phyloP scores from a whole-genome alignment of 1,140 invertebrate species.

The Adelges cooleyi region DNA sequence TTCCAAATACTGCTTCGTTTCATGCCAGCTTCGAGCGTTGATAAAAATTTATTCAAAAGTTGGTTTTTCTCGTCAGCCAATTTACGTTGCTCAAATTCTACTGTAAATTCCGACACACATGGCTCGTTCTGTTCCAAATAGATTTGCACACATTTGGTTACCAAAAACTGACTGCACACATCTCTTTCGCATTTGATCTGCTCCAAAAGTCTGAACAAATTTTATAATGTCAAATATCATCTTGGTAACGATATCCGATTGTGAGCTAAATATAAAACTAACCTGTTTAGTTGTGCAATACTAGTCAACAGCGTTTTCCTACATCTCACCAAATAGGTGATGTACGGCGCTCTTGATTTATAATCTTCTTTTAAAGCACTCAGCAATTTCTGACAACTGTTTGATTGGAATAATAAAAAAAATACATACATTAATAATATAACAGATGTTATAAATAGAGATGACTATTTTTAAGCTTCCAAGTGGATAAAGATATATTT shows the following conservation, averaged over 20 bases:
- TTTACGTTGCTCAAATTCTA: slow-evolving; percentile 61
- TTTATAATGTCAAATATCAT: slow-evolving; percentile 17
- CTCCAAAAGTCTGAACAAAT: slow-evolving; percentile 45
- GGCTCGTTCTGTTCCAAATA: slow-evolving; percentile 64
- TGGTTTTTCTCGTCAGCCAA: slow-evolving; percentile 74
- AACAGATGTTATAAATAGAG: too few relatives aligned
- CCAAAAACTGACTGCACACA: slow-evolving; percentile 64
- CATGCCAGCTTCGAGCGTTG: slow-evolving; percentile 48
- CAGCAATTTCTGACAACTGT: slow-evolving; percentile 61
- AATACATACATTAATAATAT: too few relatives aligned
- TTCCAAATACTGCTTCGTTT: slow-evolving; percentile 50
- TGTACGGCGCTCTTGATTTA: slow-evolving; percentile 62
- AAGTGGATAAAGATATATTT: too few relatives aligned
- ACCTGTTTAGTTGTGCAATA: slow-evolving; percentile 62
- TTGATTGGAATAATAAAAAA: slow-evolving; percentile 31
- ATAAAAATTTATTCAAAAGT: slow-evolving; percentile 53
- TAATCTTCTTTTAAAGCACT: slow-evolving; percentile 71
- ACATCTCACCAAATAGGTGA: slow-evolving; percentile 73
- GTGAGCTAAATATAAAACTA: slow-evolving; percentile 34
- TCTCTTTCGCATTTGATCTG: slow-evolving; percentile 56
- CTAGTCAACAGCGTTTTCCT: slow-evolving; percentile 71
- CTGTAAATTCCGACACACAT: slow-evolving; percentile 53
- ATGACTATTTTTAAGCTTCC: too few relatives aligned
- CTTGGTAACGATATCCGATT: too few relatives aligned
- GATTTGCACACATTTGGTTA: slow-evolving; percentile 63